These are phyloP conservation scores for Drosophila flavopinicola DNA, from an alignment of 2,888 invertebrate species.

Conservation along the genomic window DNA sequence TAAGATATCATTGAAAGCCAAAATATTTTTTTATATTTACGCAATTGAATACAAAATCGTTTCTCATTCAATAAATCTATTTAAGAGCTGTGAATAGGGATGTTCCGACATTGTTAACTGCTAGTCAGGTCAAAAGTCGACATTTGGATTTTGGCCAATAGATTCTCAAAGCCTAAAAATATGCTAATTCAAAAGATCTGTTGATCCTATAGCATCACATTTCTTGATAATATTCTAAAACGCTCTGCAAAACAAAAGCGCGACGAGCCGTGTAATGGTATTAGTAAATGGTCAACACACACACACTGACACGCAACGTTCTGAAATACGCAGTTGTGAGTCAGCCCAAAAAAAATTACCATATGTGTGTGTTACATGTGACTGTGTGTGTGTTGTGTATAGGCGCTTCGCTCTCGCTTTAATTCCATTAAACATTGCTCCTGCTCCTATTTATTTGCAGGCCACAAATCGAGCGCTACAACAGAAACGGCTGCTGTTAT, in stretches of 20 bases:
- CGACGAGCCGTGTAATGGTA: conserved; percentile 5
- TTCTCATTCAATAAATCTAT: too few species aligned
- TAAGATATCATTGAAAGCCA: too few species aligned
- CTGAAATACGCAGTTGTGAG: conserved; percentile 12
- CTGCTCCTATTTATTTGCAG: conserved; percentile 43
- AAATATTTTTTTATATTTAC: too few species aligned
- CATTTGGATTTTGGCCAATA: too few species aligned
- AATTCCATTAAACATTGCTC: conserved; percentile 6
- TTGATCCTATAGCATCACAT: too few species aligned
- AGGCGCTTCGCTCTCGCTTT: conserved; percentile 11
- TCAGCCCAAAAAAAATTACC: conserved; percentile 1
- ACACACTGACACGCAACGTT: background rate
- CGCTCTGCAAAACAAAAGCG: conserved; percentile 11
- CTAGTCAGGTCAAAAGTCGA: too few species aligned
- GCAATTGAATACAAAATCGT: too few species aligned
- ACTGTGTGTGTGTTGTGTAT: background rate
- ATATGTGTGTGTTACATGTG: background rate
- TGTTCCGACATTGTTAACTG: too few species aligned
- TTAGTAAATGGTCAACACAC: conserved; percentile 10
- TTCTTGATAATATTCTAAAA: too few species aligned
- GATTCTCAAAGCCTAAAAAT: too few species aligned
- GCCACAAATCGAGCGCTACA: conserved; percentile 49
- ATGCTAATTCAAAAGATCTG: too few species aligned
- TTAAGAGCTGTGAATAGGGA: too few species aligned
- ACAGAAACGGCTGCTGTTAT: conserved; percentile 60